Base-by-base conservation (phyloP, 2,888 invertebrate genomes). In the Thereva unica region DNA sequence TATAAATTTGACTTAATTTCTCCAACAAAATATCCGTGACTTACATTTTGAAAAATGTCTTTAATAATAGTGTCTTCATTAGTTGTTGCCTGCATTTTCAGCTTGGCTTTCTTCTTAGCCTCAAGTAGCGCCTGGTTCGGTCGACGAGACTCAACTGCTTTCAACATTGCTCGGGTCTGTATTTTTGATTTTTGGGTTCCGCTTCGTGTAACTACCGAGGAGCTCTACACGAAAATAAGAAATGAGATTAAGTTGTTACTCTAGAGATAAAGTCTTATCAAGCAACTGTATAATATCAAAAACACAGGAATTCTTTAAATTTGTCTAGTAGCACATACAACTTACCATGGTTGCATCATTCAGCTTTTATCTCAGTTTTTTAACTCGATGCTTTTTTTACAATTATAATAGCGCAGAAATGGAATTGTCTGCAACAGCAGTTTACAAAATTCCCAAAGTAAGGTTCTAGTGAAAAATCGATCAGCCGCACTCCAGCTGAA, bases 41-140 rank as follows among this genome's bases (percentile, higher is more conserved):
- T 84, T 77, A 87, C 87, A 74, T 83, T 85, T 78, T 89, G 88
- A 76, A 88, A 90, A 72, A 87, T 86, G 75, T 90, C 90, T 71
- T 82, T 82, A 4, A 90, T 76, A 59, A 83, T 79, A 42, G 78
- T 80, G 61, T 83, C 83, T 7, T 82, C 65, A 7, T 37, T n/a
- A 3, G 7, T 35, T 42, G 42, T 47, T 40, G 64, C 4, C 53
- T 74, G 71, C 71, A 86, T 85, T 73, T 84, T 86, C 56, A 84
- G 82, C 69, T 85, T 85, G 38, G 87, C 88, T 72, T 86, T 87
- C 72, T 85, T 85, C 77, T 89, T 90, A 4, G 89, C 88, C 72
- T 88, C 87, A n/a, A 87, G 74, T 52, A 89, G 75, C 50, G 85
- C 84, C 56, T 85, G 82, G 64, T 85, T 87, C 54, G 83, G 81